A percentile compares a stretch with the other conserved stretches of the same genome.
These are phyloP conservation scores for Neoaliturus tenellus DNA, from an alignment of 2,888 invertebrate species.

Conservation along the genomic window DNA sequence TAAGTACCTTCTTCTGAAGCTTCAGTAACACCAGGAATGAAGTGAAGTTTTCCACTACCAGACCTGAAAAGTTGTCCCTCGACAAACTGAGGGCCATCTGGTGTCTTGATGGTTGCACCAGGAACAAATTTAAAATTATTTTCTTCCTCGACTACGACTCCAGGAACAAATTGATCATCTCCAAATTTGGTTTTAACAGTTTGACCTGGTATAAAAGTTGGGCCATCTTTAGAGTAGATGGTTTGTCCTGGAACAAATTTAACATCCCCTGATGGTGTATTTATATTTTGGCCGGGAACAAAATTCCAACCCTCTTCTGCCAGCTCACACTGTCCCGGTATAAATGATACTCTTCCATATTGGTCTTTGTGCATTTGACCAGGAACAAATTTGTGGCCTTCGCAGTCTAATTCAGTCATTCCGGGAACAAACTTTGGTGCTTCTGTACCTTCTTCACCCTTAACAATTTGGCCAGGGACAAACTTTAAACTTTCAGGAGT, in stretches of 20 bases:
- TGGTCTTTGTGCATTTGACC: slow-evolving; percentile 85
- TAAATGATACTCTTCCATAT: slow-evolving; percentile 78
- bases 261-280: slow-evolving; percentile 76
- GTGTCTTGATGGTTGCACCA: slow-evolving; percentile 79
- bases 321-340: slow-evolving; percentile 83
- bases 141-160: slow-evolving; percentile 73
- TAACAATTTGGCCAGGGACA: slow-evolving; percentile 79
- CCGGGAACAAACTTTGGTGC: slow-evolving; percentile 80
- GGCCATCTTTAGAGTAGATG: slow-evolving; percentile 82
- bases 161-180: slow-evolving; percentile 81
- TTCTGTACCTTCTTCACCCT: slow-evolving; percentile 71
- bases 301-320: slow-evolving; percentile 82
- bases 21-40: slow-evolving; percentile 77
- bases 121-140: slow-evolving; percentile 76
- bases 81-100: slow-evolving; percentile 79
- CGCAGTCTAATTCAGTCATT: slow-evolving; percentile 82
- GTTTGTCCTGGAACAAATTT: slow-evolving; percentile 86
- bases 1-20: slow-evolving; percentile 74
- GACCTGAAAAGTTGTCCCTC: slow-evolving; percentile 80
- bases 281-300: slow-evolving; percentile 85
- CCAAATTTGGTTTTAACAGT: slow-evolving; percentile 75
- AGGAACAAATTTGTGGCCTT: slow-evolving; percentile 86
- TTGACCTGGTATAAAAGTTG: slow-evolving; percentile 81
- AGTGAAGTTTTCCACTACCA: slow-evolving; percentile 76
- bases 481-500: slow-evolving; percentile 80